Evolutionary conservation across 2,888 invertebrate species (phyloP).

Genomic region (Caradrina kadenii): DNA sequence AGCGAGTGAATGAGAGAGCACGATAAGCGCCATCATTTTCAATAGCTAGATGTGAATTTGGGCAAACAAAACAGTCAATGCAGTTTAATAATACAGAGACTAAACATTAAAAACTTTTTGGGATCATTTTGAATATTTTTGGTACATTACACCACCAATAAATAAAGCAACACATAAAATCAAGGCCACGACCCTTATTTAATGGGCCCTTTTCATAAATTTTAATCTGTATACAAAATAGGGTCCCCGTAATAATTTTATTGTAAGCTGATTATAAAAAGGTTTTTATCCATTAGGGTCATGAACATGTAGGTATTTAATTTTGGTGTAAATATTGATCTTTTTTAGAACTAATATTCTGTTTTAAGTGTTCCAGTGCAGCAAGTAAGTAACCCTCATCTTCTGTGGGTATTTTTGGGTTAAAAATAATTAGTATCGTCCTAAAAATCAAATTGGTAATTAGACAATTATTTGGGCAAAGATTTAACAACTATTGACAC

Average conservation of each 20-base stretch:
- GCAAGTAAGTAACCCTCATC: background rate
- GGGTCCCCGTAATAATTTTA: conserved; percentile 67
- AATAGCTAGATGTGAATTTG: too few relatives aligned
- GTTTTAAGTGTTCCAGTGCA: background rate
- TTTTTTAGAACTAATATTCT: background rate
- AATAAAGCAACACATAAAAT: conserved; percentile 37
- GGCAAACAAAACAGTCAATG: too few relatives aligned
- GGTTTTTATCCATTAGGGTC: conserved; percentile 49
- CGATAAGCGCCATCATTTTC: too few relatives aligned
- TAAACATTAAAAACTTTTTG: background rate
- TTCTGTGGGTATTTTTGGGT: background rate
- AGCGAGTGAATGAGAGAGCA: too few relatives aligned
- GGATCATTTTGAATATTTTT: background rate
- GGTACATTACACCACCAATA: conserved; percentile 29
- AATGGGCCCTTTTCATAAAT: conserved; percentile 48
- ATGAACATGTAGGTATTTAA: background rate
- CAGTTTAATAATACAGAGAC: background rate
- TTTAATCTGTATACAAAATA: conserved; percentile 64
- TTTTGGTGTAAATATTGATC: conserved; percentile 19
- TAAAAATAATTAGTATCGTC: background rate
- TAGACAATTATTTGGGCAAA: too few relatives aligned
- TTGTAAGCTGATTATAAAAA: conserved; percentile 72
- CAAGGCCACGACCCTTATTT: conserved; percentile 28
- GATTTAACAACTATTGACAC: too few relatives aligned
- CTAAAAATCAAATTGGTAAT: background rate